Conservation (phyloP, 2,888 invertebrate species). For the Chironomus tentans region DNA sequence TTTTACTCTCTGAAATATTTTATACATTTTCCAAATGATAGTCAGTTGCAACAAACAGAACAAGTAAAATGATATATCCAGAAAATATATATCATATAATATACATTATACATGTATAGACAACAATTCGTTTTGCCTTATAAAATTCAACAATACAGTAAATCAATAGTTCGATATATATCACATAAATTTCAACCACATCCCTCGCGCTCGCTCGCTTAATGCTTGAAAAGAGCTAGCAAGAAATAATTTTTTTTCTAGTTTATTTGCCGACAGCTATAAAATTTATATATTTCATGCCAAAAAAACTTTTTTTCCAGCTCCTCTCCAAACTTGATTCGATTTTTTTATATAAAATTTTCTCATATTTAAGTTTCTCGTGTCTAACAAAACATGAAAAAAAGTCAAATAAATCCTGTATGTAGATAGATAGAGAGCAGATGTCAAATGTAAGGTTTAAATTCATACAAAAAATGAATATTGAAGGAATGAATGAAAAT, state of each 20-base stretch:
- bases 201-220: neutral
- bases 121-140: neutral
- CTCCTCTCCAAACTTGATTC: neutral
- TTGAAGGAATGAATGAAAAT: neutral
- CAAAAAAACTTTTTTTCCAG: neutral
- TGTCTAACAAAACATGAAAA: neutral
- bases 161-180: constrained; percentile 10
- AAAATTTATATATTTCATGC: neutral
- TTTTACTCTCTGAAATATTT: too few relatives aligned
- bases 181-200: neutral
- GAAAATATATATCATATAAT: neutral
- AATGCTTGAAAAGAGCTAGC: neutral
- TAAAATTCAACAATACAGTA: constrained; percentile 1
- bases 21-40: too few relatives aligned
- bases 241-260: neutral
- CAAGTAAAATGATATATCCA: too few relatives aligned
- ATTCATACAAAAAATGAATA: neutral
- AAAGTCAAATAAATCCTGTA: neutral
- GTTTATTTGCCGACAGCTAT: constrained; percentile 1
- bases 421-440: neutral
- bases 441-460: constrained; percentile 1
- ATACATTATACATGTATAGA: neutral
- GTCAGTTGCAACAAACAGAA: too few relatives aligned
- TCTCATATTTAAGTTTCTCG: neutral
- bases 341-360: neutral